Conservation (phyloP, 2,888 invertebrate species). For the Rhorus exstirpatorius region DNA sequence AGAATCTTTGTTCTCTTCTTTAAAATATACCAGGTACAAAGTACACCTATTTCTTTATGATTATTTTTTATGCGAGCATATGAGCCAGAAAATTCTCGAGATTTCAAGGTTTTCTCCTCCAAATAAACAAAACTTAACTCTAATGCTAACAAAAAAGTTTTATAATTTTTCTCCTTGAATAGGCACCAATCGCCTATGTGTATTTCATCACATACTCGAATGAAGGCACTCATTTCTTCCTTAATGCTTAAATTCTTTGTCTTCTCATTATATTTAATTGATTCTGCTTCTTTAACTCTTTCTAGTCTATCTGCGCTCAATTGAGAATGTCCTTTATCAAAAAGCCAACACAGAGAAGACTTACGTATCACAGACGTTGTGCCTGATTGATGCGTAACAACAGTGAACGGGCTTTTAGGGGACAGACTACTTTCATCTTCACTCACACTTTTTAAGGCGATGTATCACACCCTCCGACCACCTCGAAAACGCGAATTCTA, state of each 20-base stretch:
- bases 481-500: too few species aligned
- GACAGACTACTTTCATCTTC: constrained; percentile 30
- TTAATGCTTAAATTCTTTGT: constrained; percentile 17
- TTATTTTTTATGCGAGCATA: constrained; percentile 33
- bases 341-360: constrained; percentile 44
- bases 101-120: constrained; percentile 22
- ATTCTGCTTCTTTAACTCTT: constrained; percentile 42
- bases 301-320: constrained; percentile 41
- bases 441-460: constrained; percentile 10
- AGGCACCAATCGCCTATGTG: constrained; percentile 27
- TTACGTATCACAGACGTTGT: constrained; percentile 42
- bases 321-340: constrained; percentile 38
- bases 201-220: constrained; percentile 22
- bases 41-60: constrained; percentile 17
- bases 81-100: constrained; percentile 29
- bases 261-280: constrained; percentile 33
- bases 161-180: constrained; percentile 26
- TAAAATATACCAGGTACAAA: constrained; percentile 31
- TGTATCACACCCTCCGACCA: too few species aligned
- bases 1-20: constrained; percentile 22
- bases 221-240: constrained; percentile 24
- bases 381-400: constrained; percentile 42
- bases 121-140: constrained; percentile 30
- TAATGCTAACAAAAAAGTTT: constrained; percentile 27
- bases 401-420: constrained; percentile 38